Base-by-base conservation (phyloP, 1,140 invertebrate species). In the Papilio glaucus region DNA sequence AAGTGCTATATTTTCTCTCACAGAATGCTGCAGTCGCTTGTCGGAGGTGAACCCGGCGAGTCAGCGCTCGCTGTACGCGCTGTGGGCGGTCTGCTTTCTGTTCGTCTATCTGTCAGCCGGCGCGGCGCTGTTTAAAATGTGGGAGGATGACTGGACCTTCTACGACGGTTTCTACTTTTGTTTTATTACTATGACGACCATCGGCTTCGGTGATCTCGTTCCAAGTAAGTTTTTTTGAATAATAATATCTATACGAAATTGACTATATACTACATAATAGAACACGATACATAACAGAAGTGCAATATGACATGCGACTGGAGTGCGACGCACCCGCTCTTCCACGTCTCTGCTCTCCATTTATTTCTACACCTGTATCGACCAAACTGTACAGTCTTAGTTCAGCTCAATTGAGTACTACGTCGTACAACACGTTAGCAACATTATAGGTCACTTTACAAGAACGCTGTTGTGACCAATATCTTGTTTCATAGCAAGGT, bases 101-200 rank as follows among this genome's bases (percentile, higher is more conserved):
- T 95, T 97, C 61, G 82, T 97, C 10, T 98, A 97, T 88, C 91
- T 98, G 61, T 95, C 97, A 0, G 95, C 96, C 1, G 97, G 97
- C 0, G 96, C 96, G 0, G 96, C 95, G 6, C 86, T 97, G 45
- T 95, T 96, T 76, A 95, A 95, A 83, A 93, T 96, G 71, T 97
- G 96, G 96, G 97, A 98, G 83, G 95, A 97, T 73, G 96, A 97
- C 53, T 98, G 98, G 98, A 95, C 94, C 2, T 98, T 98, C 90
- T 98, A 98, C 79, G 97, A 98, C 79, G 97, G 97, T 15, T 98
- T 98, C 87, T 98, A 98, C 90, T 98, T 98, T 82, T 98, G 97
- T 83, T 98, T 98, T 84, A 97, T 98, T 61, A 98, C 98, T 0
- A 98, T 98, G 97, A 98, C 98, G 0, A 98, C 98, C 0, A 98